A percentile compares a stretch with the other conserved stretches of the same genome.
Evolutionary conservation across 1,140 invertebrate genomes (phyloP).

Genomic region (Bacillus rossius): DNA sequence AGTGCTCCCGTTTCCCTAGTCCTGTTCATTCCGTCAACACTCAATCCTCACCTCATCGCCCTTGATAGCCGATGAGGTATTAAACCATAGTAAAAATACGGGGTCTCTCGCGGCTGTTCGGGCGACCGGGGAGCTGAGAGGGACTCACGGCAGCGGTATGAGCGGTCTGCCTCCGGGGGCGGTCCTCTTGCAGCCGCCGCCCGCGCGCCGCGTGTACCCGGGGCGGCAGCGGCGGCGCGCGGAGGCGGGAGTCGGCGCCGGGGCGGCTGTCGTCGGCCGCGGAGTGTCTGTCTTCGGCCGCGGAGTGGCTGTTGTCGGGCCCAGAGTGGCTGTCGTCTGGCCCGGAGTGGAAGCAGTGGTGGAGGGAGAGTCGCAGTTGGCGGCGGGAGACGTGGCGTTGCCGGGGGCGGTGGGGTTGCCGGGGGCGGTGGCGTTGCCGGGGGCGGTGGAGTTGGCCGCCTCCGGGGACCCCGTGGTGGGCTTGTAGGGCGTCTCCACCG

Average conservation of each 20-base stretch:
- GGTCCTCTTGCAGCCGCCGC: too few species aligned
- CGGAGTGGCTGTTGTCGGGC: constrained; percentile 1
- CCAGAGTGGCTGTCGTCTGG: constrained; percentile 12
- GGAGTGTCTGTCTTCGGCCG: not conserved
- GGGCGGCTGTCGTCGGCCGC: constrained; percentile 24
- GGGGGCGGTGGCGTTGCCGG: constrained; percentile 17
- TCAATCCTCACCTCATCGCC: too few species aligned
- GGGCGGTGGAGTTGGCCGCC: constrained; percentile 12
- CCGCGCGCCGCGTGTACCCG: too few species aligned
- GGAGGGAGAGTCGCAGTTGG: not conserved
- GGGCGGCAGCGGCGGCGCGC: too few species aligned
- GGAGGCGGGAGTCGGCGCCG: constrained; percentile 1
- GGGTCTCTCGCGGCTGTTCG: too few species aligned
- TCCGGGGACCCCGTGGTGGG: constrained; percentile 13
- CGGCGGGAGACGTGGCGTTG: constrained; percentile 17
- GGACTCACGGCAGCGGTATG: too few species aligned
- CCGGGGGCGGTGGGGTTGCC: constrained; percentile 13
- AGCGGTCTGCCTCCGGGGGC: too few species aligned
- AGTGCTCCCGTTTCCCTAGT: too few species aligned
- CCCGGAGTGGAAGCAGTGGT: constrained; percentile 9
- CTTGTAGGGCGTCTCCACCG: constrained; percentile 40
- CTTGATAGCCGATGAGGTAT: too few species aligned
- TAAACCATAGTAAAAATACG: too few species aligned
- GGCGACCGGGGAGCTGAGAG: too few species aligned
- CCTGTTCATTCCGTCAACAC: too few species aligned